These are phyloP conservation scores for Rattus rattus DNA, from an alignment of 2,113 vertebrate genomes.

Conservation along the genomic window DNA sequence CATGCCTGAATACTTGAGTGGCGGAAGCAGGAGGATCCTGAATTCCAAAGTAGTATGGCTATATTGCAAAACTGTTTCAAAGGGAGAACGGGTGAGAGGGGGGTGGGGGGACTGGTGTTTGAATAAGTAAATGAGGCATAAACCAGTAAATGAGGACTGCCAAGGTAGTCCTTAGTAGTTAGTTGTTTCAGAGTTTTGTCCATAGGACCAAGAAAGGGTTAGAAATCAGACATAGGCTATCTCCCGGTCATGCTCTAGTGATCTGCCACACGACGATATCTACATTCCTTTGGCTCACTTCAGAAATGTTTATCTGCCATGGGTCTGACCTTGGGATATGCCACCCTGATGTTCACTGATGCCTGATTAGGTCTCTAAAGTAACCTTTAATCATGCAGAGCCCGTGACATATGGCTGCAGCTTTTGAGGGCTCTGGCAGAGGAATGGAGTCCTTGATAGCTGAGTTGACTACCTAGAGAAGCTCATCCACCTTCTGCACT, in stretches of 20 bases:
- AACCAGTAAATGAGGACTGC: not conserved
- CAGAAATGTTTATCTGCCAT: accelerated
- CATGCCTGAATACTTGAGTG: not conserved
- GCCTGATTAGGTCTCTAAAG: not conserved
- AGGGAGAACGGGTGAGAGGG: not conserved
- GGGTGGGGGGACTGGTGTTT: no score
- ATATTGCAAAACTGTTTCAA: not conserved
- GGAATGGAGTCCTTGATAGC: not conserved
- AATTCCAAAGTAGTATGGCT: not conserved
- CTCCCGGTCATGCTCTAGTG: not conserved
- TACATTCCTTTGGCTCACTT: not conserved
- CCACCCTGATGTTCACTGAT: accelerated
- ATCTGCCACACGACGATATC: not conserved
- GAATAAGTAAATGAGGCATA: not conserved
- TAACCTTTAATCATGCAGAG: not conserved
- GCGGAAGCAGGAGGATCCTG: not conserved
- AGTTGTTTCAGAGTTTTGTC: no score
- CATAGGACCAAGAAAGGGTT: not conserved
- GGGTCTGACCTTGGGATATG: no score
- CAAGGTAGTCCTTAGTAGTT: no score
- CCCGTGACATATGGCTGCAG: accelerated
- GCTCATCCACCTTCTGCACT: not conserved
- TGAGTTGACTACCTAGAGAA: not conserved
- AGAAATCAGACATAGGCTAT: not conserved
- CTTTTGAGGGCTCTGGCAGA: no score